These are phyloP conservation scores for Protodeltote pygarga DNA, from an alignment of 2,888 invertebrate species.

Conservation along the genomic window DNA sequence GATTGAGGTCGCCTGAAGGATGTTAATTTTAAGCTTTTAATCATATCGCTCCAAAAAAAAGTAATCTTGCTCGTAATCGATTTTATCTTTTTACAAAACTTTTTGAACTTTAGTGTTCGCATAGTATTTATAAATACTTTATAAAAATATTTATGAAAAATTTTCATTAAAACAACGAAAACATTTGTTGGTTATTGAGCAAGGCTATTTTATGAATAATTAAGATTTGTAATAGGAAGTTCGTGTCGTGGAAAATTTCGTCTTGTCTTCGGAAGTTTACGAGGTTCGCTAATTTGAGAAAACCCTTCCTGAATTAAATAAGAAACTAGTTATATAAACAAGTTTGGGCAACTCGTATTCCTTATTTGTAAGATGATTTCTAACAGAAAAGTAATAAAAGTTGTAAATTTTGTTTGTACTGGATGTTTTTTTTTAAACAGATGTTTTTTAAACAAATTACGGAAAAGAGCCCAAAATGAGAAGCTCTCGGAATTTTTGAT, in stretches of 20 bases:
- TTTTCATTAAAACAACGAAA: conserved; percentile 39
- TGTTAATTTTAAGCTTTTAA: conserved; percentile 22
- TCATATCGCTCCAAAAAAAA: no score
- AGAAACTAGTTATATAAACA: conserved; percentile 38
- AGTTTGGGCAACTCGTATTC: conserved; percentile 40
- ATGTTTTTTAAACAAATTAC: conserved; percentile 14
- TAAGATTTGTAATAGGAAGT: conserved; percentile 64
- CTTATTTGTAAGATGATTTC: conserved; percentile 25
- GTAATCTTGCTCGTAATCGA: no score
- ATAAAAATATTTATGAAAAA: no score
- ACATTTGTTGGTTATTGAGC: conserved; percentile 36
- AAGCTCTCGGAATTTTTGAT: conserved; percentile 12
- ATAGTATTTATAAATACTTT: no score
- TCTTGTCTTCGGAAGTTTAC: conserved; percentile 56
- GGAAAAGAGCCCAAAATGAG: conserved; percentile 3
- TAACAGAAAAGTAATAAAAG: conserved; percentile 25
- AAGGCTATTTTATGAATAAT: conserved; percentile 66
- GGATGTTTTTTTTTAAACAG: conserved; percentile 20
- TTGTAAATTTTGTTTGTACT: conserved; percentile 11
- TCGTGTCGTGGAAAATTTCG: conserved; percentile 64
- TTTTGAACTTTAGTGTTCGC: no score
- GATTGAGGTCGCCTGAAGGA: conserved; percentile 33
- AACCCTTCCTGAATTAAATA: conserved; percentile 39
- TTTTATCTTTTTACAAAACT: no score
- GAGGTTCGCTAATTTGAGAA: conserved; percentile 53